These are phyloP conservation scores for Baronia brevicornis DNA, from an alignment of 2,888 invertebrate genomes.

Conservation along the genomic window DNA sequence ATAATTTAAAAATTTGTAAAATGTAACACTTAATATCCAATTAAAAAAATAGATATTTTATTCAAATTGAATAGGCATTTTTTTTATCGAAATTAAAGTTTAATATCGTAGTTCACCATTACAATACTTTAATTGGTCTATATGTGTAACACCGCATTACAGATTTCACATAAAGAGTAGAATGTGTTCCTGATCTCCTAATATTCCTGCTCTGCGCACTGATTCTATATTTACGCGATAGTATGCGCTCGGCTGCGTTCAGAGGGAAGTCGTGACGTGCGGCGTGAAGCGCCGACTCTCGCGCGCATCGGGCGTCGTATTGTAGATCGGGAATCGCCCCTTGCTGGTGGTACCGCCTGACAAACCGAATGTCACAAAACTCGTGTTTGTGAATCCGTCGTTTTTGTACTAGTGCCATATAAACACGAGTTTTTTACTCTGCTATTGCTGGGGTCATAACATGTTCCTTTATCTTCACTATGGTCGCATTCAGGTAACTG, in stretches of 20 bases:
- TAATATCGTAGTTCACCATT: slow-evolving; percentile 18
- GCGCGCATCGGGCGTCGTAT: slow-evolving; percentile 31
- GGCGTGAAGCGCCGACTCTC: slow-evolving; percentile 26
- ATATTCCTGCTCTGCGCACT: slow-evolving; percentile 60
- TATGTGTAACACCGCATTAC: no score
- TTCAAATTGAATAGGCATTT: no score
- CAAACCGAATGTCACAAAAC: slow-evolving; percentile 33
- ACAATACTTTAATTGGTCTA: slow-evolving; percentile 24
- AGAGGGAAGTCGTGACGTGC: slow-evolving; percentile 61
- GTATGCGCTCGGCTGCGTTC: slow-evolving; percentile 58
- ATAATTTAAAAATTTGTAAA: no score
- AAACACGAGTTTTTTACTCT: slow-evolving; percentile 37
- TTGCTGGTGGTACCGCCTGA: slow-evolving; percentile 28
- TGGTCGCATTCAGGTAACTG: slow-evolving; percentile 48
- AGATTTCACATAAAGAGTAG: slow-evolving; percentile 26
- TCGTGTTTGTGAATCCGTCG: slow-evolving; percentile 30
- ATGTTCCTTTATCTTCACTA: slow-evolving; percentile 30
- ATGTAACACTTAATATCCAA: no score
- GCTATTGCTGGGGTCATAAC: slow-evolving; percentile 24
- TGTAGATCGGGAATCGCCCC: slow-evolving; percentile 38
- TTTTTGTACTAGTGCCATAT: slow-evolving; percentile 38
- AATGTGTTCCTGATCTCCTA: slow-evolving; percentile 47
- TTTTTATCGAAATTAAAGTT: no score
- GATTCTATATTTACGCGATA: slow-evolving; percentile 69
- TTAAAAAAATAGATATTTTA: no score